Percentiles rank a stretch among this genome's conserved stretches.
phyloP scores from a whole-genome alignment of 2,113 vertebrate species.

The Centrocercus urophasianus region DNA sequence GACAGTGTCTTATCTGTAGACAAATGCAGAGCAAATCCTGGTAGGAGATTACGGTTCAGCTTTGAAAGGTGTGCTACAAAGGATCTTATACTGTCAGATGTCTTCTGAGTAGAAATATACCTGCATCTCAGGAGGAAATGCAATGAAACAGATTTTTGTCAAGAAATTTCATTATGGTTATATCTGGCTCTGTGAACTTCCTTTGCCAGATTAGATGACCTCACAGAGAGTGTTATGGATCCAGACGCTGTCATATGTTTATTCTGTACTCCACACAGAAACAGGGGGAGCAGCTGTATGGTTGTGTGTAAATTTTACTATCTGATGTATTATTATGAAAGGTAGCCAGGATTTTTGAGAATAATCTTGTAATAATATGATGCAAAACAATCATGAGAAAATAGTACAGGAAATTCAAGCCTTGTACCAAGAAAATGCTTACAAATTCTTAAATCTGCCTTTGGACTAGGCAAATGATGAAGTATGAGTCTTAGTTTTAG shows the following conservation, averaged over 20 bases:
- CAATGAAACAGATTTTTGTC: not conserved
- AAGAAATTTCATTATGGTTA: not conserved
- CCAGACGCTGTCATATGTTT: not conserved
- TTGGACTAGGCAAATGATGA: not conserved
- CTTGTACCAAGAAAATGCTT: not conserved
- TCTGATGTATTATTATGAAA: not conserved
- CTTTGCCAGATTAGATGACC: not conserved
- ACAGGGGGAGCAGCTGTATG: not conserved
- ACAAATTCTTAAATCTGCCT: not conserved
- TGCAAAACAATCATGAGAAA: not conserved
- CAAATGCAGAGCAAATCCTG: not conserved
- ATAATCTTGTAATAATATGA: not conserved
- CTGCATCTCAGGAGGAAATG: not conserved
- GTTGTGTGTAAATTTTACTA: accelerated
- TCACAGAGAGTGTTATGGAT: not conserved
- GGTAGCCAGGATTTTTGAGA: not conserved
- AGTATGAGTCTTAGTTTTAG: not conserved
- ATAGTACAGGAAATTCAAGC: not conserved
- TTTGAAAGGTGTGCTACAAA: not conserved
- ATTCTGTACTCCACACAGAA: not conserved
- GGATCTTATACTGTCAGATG: not conserved
- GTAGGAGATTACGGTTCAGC: not conserved
- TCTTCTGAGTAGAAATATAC: conserved; percentile 4
- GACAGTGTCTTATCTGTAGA: not conserved
- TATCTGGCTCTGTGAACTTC: not conserved